These are phyloP conservation scores for Chaenocephalus aceratus DNA, from an alignment of 2,113 vertebrate genomes.

Conservation along the genomic window DNA sequence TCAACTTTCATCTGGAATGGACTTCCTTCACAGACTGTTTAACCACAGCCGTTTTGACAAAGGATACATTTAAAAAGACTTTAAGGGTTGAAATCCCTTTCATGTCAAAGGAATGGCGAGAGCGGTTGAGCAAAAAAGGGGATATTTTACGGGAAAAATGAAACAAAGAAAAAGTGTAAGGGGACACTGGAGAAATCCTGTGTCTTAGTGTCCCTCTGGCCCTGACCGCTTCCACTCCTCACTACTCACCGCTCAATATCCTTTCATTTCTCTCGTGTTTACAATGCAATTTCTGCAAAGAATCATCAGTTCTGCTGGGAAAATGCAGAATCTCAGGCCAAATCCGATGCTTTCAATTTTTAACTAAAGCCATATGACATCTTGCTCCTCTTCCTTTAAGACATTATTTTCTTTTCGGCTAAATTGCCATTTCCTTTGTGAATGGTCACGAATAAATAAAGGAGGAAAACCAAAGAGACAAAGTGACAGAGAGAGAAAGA, in stretches of 20 bases:
- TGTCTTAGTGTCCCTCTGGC: constrained; percentile 40
- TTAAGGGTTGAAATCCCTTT: constrained; percentile 28
- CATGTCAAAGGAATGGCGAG: constrained; percentile 41
- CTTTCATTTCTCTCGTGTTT: constrained; percentile 65
- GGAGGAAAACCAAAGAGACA: constrained; percentile 64
- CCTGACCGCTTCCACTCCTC: constrained; percentile 32
- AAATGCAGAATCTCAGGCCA: constrained; percentile 37
- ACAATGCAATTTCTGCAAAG: constrained; percentile 52
- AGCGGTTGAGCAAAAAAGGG: constrained; percentile 22
- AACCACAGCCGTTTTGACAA: constrained; percentile 60
- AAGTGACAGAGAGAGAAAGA: constrained; percentile 39
- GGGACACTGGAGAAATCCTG: constrained; percentile 39
- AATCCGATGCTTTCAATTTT: constrained; percentile 27
- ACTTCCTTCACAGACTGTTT: constrained; percentile 55
- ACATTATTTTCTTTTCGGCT: constrained; percentile 20
- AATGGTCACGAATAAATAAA: constrained; percentile 85
- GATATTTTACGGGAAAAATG: constrained; percentile 32
- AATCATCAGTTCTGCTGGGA: constrained; percentile 46
- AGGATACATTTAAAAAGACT: constrained; percentile 38
- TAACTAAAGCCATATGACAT: constrained; percentile 10
- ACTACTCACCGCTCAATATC: constrained; percentile 54
- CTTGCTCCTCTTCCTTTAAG: constrained; percentile 22
- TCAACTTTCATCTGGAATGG: constrained; percentile 54
- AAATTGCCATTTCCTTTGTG: constrained; percentile 49
- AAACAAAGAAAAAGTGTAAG: constrained; percentile 14